Percentiles rank a stretch among this genome's conserved stretches.
Conservation (phyloP, 2,113 vertebrate species). For the Anolis sagrei region DNA sequence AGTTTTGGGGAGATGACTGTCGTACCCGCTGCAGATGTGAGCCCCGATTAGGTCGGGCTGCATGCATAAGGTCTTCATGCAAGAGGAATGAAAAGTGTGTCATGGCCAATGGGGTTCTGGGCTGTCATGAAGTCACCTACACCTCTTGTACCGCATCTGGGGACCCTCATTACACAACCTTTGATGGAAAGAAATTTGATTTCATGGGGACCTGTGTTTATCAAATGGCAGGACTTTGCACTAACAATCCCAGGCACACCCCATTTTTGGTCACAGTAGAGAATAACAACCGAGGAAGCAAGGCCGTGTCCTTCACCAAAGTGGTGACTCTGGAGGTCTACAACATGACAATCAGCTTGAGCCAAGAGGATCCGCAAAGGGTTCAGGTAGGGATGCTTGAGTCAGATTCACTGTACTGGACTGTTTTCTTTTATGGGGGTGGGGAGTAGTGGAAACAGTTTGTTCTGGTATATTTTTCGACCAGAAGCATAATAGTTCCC, state of each 20-base stretch:
- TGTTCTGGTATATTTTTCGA: not conserved
- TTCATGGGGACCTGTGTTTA: constrained; percentile 73
- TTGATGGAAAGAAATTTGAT: constrained; percentile 62
- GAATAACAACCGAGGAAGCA: constrained; percentile 50
- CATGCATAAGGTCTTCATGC: constrained; percentile 58
- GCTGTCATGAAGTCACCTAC: constrained; percentile 38
- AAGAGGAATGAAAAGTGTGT: constrained; percentile 58
- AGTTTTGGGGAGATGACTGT: constrained; percentile 63
- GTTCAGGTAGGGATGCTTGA: constrained; percentile 53
- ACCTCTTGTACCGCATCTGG: constrained; percentile 72
- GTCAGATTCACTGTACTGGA: not conserved
- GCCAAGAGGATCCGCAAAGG: constrained; percentile 42
- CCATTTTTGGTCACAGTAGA: constrained; percentile 39
- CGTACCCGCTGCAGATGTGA: constrained; percentile 52
- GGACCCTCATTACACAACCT: constrained; percentile 71
- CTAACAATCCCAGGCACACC: not conserved
- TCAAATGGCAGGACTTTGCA: constrained; percentile 56
- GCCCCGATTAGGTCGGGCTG: constrained; percentile 4
- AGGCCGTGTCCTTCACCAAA: constrained; percentile 45
- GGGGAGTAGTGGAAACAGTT: too few relatives aligned
- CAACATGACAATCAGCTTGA: constrained; percentile 29
- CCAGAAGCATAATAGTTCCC: too few relatives aligned
- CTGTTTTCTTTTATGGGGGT: too few relatives aligned
- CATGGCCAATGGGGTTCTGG: constrained; percentile 53
- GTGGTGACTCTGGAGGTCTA: constrained; percentile 53